Evolutionary conservation across 2,888 invertebrate species (phyloP), one percentile per base, ranked within the genome.

Genomic region (Ariolimax columbianus): DNA sequence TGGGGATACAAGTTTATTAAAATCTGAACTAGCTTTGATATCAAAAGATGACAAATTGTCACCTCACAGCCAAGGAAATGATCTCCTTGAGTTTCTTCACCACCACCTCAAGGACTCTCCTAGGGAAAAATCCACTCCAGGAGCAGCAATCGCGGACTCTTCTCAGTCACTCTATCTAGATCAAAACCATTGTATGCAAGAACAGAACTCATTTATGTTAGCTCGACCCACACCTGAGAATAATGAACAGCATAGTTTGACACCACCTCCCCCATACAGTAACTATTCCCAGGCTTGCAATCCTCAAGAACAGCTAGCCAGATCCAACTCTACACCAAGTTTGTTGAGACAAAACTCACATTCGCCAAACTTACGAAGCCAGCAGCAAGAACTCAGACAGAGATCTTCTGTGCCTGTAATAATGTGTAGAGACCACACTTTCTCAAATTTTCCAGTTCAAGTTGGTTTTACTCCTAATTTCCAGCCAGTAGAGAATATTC

Each of bases 11-110:
- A 33, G 30, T 38, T 11, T 72, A 40, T 17, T 72, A 26, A 81
- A 70, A 70, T 30, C 70, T 59, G 33, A 70, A 72, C 26, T 51
- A 38, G 23, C 43, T 14, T 59, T 43, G 30, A 38, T 66, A 11
- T 68, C 68, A 14, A 83, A 68, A 11, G 83, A 83, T n/a, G 83
- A 83, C 19, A 51, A 83, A 51, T 55, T 83, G 23, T 77, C 83
- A 51, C 77, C 83, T 26, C 47, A 66, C 23, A 77, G 83, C 30
- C 83, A 77, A 26, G 84, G 84, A 3, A 79, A 78, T 63, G 79
- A 84, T 26, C 79, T 84, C 0, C 51, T 79, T 26, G 84, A 84
- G 19, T 84, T 84, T 73, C 84, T 84, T 19, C 70, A 84, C 26
- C 38, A 79, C 26, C 82, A 82, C 26, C 78, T 84, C 59, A 84